Percentiles rank a stretch among this genome's conserved stretches.
phyloP scores from a whole-genome alignment of 2,113 vertebrate species.

The Rallus limicola region DNA sequence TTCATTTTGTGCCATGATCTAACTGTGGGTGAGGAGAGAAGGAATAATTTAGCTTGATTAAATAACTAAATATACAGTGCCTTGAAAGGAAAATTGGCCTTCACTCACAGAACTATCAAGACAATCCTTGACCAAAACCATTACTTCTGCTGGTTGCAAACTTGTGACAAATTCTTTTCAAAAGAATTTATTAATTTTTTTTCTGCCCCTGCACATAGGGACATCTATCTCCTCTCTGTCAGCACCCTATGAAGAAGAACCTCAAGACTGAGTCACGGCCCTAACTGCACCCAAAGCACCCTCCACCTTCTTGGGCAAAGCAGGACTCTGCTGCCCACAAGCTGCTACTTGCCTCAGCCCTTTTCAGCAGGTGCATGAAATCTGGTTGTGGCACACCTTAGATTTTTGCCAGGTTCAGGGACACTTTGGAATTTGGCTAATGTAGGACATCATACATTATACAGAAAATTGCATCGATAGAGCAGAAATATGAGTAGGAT shows the following conservation, averaged over 20 bases:
- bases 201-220: neutral
- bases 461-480: neutral
- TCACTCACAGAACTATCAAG: conserved; percentile 15
- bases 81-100: conserved; percentile 37
- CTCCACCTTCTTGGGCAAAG: neutral
- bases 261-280: neutral
- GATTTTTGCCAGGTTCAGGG: neutral
- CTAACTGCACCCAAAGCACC: neutral
- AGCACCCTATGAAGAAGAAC: neutral
- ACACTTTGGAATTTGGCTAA: neutral
- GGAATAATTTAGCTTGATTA: conserved; percentile 50
- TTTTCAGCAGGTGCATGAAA: neutral
- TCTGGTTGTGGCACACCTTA: neutral
- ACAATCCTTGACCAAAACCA: neutral
- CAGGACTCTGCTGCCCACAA: neutral
- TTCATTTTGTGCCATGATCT: conserved; percentile 40
- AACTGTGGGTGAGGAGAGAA: conserved; percentile 24
- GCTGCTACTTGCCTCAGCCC: neutral
- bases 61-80: conserved; percentile 39
- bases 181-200: neutral
- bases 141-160: neutral
- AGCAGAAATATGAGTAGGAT: neutral
- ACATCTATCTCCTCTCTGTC: neutral
- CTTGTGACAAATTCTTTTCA: neutral
- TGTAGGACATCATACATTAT: neutral